Percentiles rank a stretch among this genome's conserved stretches.
Conservation (phyloP, 2,797 vertebrate species). For the Danio choprae region DNA sequence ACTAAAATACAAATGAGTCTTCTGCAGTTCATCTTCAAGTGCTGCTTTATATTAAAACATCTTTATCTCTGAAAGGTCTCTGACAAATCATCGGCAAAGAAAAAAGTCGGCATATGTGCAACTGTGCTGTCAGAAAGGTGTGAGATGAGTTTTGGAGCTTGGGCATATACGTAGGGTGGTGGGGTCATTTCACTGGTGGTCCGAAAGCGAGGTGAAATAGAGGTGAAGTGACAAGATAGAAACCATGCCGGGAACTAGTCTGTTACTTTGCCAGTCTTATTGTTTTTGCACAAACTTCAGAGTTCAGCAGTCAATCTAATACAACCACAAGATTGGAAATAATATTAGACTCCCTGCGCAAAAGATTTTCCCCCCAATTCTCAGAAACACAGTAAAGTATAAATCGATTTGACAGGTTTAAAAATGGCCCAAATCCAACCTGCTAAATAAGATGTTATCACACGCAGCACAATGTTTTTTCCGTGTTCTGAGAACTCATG, state of each 20-base stretch:
- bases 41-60: background rate
- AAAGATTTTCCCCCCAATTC: constrained; percentile 32
- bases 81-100: background rate
- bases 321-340: constrained; percentile 19
- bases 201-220: constrained; percentile 58
- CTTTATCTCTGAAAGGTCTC: constrained; percentile 6
- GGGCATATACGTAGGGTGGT: background rate
- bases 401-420: constrained; percentile 28
- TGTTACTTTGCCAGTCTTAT: constrained; percentile 35
- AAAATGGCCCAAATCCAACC: background rate
- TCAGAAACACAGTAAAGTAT: constrained; percentile 26
- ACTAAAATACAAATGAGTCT: background rate
- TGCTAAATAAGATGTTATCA: constrained; percentile 1
- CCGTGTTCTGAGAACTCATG: background rate
- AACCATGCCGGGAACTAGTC: background rate
- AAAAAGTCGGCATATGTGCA: constrained; percentile 33
- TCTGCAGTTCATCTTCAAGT: constrained; percentile 8
- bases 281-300: constrained; percentile 34
- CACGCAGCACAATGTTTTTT: background rate
- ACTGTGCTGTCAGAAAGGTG: constrained; percentile 63
- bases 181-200: constrained; percentile 60
- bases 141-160: constrained; percentile 42
- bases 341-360: constrained; percentile 7
- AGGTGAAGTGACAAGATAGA: constrained; percentile 59
- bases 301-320: constrained; percentile 27